Base-by-base conservation (phyloP, 1,140 invertebrate genomes). In the Dinoponera quadriceps region DNA sequence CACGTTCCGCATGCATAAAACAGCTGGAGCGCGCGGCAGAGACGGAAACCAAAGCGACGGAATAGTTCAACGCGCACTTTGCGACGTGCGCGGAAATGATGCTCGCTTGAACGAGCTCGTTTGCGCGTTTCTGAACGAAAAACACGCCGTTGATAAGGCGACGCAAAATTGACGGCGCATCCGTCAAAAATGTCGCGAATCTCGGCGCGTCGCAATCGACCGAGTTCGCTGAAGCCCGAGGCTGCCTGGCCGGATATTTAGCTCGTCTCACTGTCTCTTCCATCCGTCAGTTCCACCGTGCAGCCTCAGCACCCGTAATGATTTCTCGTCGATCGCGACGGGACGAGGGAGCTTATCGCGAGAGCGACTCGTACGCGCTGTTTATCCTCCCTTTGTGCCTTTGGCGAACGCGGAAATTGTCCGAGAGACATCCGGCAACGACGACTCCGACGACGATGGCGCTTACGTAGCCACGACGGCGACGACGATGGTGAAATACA, bases 331-430 rank as follows among this genome's bases (percentile, higher is more conserved):
- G 51, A 57, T 80, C 65, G 51, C 18, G 66, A 77, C 18, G 25
- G 20, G 55, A 77, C 22, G 22, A 20, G 38, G 0, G n/a, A 33
- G 48, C 18, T 75, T 7, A 22, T 2, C 25, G 38, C 18, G 13
- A 38, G 22, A 78, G 18, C 20, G 7, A 5, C 20, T 48, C 27
- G 59, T 22, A 48, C 27, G 18, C 74, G 27, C 33, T 71, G 48
- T 80, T 80, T 80, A 29, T 69, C 57, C 38, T 48, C 25, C 49
- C 38, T 44, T 9, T 44, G 18, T 54, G 9, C 18, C 63, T 69
- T 78, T 78, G 65, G 18, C 75, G 18, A 80, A 71, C 38, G 51
- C 38, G 22, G 54, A 80, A 80, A 80, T 80, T 59, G 75, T 80
- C 14, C 65, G 33, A 69, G 51, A 57, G 49, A 78, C 22, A 66